phyloP scores from a whole-genome alignment of 1,140 invertebrate species.

The Habropoda laboriosa region DNA sequence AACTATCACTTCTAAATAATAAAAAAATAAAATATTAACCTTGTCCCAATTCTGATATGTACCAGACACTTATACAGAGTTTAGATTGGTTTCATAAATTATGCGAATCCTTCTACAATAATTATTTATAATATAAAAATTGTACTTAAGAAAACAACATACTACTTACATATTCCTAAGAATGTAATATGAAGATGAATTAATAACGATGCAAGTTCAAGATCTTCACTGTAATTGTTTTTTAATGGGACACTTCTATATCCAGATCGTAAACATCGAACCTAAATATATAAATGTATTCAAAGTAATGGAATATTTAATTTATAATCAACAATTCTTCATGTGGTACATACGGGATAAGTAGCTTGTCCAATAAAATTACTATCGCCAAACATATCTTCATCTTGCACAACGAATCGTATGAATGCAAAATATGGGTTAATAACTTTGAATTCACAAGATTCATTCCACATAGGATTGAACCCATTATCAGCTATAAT shows the following conservation, averaged over 20 bases:
- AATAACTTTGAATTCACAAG: conserved; percentile 92
- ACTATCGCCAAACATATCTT: conserved; percentile 98
- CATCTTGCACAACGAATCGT: conserved; percentile 96
- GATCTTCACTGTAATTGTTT: conserved; percentile 95
- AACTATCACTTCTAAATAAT: too few relatives aligned
- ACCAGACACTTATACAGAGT: conserved; percentile 3
- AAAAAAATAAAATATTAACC: conserved; percentile 14
- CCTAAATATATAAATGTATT: conserved; percentile 75
- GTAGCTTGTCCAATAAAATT: conserved; percentile 99
- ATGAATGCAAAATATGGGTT: conserved; percentile 95
- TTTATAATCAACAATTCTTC: conserved; percentile 26
- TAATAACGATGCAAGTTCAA: conserved; percentile 95
- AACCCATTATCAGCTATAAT: conserved; percentile 96
- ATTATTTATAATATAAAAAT: conserved; percentile 25
- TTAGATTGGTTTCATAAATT: conserved; percentile 37
- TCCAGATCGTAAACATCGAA: conserved; percentile 89
- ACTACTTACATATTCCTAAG: conserved; percentile 50
- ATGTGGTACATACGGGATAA: conserved; percentile 87
- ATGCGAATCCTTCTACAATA: conserved; percentile 30
- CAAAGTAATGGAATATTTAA: conserved; percentile 8
- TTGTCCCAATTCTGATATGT: neutral
- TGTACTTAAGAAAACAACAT: neutral
- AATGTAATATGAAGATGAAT: conserved; percentile 88
- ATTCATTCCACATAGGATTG: conserved; percentile 96
- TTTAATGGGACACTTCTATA: conserved; percentile 95